Conservation (phyloP, 2,888 invertebrate genomes). For the Dicyrtoma fusca region DNA sequence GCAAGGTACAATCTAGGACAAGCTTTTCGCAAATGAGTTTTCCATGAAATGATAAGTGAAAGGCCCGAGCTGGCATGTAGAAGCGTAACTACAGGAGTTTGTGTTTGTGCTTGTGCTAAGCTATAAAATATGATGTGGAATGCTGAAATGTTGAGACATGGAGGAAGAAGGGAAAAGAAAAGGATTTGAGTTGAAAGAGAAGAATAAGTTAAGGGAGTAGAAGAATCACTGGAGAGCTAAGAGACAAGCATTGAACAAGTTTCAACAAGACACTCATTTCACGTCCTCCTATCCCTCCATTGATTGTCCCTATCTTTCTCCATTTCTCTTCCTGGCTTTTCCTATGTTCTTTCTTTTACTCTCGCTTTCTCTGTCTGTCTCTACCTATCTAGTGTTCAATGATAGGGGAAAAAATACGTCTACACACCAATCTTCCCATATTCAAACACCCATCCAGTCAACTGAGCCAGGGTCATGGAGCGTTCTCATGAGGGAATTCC, state of each 20-base stretch:
- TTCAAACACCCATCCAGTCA: too few species aligned
- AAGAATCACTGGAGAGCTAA: constrained; percentile 25
- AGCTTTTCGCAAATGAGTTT: too few species aligned
- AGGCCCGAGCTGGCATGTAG: too few species aligned
- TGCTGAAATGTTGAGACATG: background rate
- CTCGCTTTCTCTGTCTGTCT: background rate
- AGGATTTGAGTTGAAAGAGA: background rate
- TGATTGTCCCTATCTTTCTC: background rate
- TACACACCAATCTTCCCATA: too few species aligned
- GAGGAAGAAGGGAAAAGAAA: constrained; percentile 1
- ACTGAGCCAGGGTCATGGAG: too few species aligned
- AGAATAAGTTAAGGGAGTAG: constrained; percentile 10
- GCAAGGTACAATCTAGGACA: too few species aligned
- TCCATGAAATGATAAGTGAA: too few species aligned
- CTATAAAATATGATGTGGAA: constrained; percentile 22
- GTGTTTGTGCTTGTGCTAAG: background rate
- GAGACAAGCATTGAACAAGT: constrained; percentile 22
- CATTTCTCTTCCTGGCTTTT: background rate
- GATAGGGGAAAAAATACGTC: background rate
- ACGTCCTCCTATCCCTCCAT: background rate
- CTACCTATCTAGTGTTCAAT: background rate
- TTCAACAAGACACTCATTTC: constrained; percentile 29
- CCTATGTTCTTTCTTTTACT: background rate
- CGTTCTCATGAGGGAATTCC: too few species aligned
- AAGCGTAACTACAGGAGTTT: background rate